Base-by-base conservation (phyloP, 2,888 invertebrate species). In the Trachelus troglodyta region DNA sequence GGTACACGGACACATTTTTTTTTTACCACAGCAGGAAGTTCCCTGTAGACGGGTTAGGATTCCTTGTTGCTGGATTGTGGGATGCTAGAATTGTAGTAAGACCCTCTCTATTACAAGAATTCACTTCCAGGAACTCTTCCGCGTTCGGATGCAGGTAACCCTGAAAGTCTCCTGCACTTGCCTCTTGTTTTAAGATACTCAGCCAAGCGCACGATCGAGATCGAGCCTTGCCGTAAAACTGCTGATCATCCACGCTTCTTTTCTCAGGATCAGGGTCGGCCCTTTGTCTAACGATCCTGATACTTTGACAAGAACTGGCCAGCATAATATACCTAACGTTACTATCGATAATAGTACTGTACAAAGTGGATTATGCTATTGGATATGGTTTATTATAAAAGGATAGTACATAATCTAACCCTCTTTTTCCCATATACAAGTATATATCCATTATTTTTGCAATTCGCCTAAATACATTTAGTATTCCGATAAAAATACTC, bases 81-180 rank as follows among this genome's bases (percentile, higher is more conserved):
- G 73, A 40, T 30, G 15, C 23, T 30, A 3, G 68, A 75, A 75
- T 56, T 56, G 69, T 34, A 69, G 34, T 11, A 34, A 3, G 11
- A 30, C 30, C 56, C 23, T 4, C 15, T 11, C 75, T 6, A 4
- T 68, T 30, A n/a, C 33, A 30, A 31, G 30, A 30, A 11, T 68
- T 30, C 69, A 71, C 78, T 78, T 79, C 79, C 69, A 40, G 73
- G 78, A 79, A 79, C 73, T 77, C 78, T 78, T 76, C 78, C 77
- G 69, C 15, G 56, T 56, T 56, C 9, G 23, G 23, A 23, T 56
- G 9, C 56, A 56, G 56, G 56, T 56, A 56, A 56, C 56, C 56
- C 23, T 56, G 23, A 56, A 56, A 56, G 23, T 56, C 56, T 40
- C 34, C 74, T 74, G 40, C 35, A 69, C 40, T 40, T 23, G 37